Evolutionary conservation across 2,113 vertebrate species (phyloP), one percentile per base, ranked within the genome.

Genomic region (Ceyx cyanopectus): DNA sequence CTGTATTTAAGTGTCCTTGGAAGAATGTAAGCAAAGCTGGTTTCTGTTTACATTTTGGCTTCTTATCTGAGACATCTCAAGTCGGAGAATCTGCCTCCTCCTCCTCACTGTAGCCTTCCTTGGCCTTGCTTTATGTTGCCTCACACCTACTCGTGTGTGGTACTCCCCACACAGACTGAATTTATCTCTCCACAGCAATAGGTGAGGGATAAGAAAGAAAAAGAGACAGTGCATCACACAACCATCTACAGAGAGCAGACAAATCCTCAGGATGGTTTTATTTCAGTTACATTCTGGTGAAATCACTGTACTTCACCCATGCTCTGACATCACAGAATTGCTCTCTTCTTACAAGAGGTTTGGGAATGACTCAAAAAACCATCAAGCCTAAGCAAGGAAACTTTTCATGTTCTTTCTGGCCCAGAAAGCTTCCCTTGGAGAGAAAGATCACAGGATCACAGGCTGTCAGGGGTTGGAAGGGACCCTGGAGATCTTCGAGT

Each of bases 271-370:
- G 62, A 54, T 14, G 7, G 24, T 83, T 88, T 77, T 46, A 51
- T 63, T 92, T 87, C 4, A 0, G 11, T 48, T 81, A 17, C 3
- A 2, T 78, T 89, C 65, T 24, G 8, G 37, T 62, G 87, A 81
- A 92, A 88, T 48, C 34, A 37, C 45, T 7, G 1, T 40, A 65
- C 66, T 66, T 34, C 7, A 75, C 48, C 17, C 66, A 16, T 9
- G 34, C 56, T 90, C 51, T 3, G 0, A 15, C 63, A 56, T 7
- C 50, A 89, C 0, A 6, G 65, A 84, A 85, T n/a, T 1, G 0
- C 6, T 57, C 2, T 32, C 60, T 63, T 77, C 70, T 78, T 72
- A 61, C 9, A 68, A 76, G 30, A 19, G 50, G 14, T 45, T 32
- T 87, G 78, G 14, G 54, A 92, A 91, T 61, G 20, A 18, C 54